A percentile compares a stretch with the other conserved stretches of the same genome.
Evolutionary conservation across 2,888 invertebrate genomes (phyloP).

Genomic region (Strigamia transsilvanica): DNA sequence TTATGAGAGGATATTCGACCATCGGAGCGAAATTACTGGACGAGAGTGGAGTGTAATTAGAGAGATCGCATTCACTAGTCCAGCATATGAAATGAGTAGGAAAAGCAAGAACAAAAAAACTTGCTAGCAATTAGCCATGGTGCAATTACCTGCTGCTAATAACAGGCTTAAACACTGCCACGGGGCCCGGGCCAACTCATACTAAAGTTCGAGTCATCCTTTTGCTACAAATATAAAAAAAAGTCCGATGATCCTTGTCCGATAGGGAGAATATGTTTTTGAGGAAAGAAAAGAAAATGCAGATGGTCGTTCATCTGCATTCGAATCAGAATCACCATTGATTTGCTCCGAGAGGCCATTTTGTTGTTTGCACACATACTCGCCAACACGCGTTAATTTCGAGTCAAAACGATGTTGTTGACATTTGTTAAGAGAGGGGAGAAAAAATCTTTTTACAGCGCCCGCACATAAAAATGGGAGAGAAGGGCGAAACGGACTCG

Average conservation of each 20-base stretch:
- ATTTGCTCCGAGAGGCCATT: conserved; percentile 34
- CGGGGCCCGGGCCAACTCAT: conserved; percentile 17
- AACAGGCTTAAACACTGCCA: conserved; percentile 51
- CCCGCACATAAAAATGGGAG: background rate
- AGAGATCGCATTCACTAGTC: conserved; percentile 50
- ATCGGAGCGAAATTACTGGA: conserved; percentile 46
- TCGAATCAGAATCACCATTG: conserved; percentile 26
- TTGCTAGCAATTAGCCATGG: conserved; percentile 52
- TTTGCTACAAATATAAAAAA: conserved; percentile 23
- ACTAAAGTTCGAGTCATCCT: conserved; percentile 18
- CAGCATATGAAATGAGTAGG: conserved; percentile 52
- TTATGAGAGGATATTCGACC: conserved; percentile 48
- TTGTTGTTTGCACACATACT: conserved; percentile 23
- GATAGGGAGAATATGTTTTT: background rate
- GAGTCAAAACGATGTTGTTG: conserved; percentile 41
- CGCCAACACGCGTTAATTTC: conserved; percentile 30
- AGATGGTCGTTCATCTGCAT: conserved; percentile 23
- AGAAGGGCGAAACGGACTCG: background rate
- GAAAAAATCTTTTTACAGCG: background rate
- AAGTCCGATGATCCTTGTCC: conserved; percentile 12
- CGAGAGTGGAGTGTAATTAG: conserved; percentile 50
- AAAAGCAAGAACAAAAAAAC: conserved; percentile 53
- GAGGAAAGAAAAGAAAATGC: background rate
- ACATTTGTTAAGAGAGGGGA: conserved; percentile 13
- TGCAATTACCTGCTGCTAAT: conserved; percentile 53